These are phyloP conservation scores for Drosophila neutralis DNA, from an alignment of 2,888 invertebrate species.

Conservation along the genomic window DNA sequence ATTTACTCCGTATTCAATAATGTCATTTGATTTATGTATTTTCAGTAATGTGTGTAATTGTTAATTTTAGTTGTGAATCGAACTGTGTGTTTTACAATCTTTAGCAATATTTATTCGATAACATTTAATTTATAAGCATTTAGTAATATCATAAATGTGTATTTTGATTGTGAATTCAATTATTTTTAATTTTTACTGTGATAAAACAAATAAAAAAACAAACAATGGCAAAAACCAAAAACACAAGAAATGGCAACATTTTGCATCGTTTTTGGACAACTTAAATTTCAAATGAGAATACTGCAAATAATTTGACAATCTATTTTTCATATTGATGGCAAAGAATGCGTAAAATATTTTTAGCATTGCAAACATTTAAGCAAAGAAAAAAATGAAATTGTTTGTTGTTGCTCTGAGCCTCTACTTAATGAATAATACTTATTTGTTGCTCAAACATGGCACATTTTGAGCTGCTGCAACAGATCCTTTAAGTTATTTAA, in stretches of 20 bases:
- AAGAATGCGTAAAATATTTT: slow-evolving; percentile 23
- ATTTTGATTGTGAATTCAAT: slow-evolving; percentile 73
- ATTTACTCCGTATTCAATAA: slow-evolving; percentile 14
- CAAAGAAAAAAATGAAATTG: not conserved
- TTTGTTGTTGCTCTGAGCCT: slow-evolving; percentile 26
- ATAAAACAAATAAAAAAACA: slow-evolving; percentile 66
- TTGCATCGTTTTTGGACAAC: not conserved
- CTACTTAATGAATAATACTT: slow-evolving; percentile 4
- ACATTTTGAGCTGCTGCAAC: slow-evolving; percentile 77
- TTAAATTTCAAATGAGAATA: slow-evolving; percentile 13
- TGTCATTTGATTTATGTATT: slow-evolving; percentile 48
- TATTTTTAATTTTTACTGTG: slow-evolving; percentile 83
- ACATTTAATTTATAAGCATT: slow-evolving; percentile 59
- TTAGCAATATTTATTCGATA: slow-evolving; percentile 57
- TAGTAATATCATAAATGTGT: slow-evolving; percentile 64
- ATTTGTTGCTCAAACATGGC: slow-evolving; percentile 50
- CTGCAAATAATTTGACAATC: slow-evolving; percentile 8
- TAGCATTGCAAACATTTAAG: slow-evolving; percentile 19
- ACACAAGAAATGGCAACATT: slow-evolving; percentile 29
- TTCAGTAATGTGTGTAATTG: slow-evolving; percentile 45
- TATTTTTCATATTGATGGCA: slow-evolving; percentile 11
- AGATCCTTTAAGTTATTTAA: slow-evolving; percentile 73
- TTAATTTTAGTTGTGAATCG: slow-evolving; percentile 56
- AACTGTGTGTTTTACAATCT: slow-evolving; percentile 49
- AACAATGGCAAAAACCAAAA: slow-evolving; percentile 60